Conservation (phyloP, 2,797 vertebrate genomes). For the Hybognathus amarus region DNA sequence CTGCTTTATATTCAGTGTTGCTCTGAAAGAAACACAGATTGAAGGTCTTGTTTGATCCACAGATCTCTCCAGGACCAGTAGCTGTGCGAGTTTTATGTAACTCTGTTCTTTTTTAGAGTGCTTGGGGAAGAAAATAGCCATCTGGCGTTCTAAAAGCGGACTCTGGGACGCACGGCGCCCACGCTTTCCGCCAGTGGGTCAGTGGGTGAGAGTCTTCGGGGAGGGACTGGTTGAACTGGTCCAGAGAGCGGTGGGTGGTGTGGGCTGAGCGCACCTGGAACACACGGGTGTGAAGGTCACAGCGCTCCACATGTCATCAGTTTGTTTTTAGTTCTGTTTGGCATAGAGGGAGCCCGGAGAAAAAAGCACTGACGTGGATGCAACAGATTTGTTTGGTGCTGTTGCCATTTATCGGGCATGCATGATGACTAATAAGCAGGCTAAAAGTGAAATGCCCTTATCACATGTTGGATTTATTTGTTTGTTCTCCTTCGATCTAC, state of each 20-base stretch:
- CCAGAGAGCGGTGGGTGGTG: constrained; percentile 69
- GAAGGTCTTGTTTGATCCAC: constrained; percentile 21
- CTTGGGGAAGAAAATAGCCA: constrained; percentile 76
- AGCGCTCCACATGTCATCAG: constrained; percentile 69
- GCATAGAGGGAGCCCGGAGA: constrained; percentile 62
- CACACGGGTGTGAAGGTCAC: constrained; percentile 72
- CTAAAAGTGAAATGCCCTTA: constrained; percentile 10
- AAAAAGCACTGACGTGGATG: constrained; percentile 67
- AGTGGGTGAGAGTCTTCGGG: constrained; percentile 77
- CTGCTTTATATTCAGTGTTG: neutral
- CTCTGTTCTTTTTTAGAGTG: constrained; percentile 55
- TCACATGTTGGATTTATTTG: neutral
- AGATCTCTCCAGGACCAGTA: constrained; percentile 15
- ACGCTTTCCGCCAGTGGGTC: constrained; percentile 83
- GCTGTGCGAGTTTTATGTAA: constrained; percentile 65
- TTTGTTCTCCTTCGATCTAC: neutral
- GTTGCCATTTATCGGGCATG: constrained; percentile 25
- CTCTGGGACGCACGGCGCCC: constrained; percentile 71
- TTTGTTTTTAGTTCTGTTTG: constrained; percentile 73
- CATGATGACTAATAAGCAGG: constrained; percentile 33
- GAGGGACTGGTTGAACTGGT: constrained; percentile 55
- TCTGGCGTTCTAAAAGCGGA: constrained; percentile 76
- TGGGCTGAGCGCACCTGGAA: constrained; percentile 67
- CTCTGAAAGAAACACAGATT: neutral
- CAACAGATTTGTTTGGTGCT: constrained; percentile 40